Base-by-base conservation (phyloP, 2,888 invertebrate genomes). In the Ophion ventricosus region DNA sequence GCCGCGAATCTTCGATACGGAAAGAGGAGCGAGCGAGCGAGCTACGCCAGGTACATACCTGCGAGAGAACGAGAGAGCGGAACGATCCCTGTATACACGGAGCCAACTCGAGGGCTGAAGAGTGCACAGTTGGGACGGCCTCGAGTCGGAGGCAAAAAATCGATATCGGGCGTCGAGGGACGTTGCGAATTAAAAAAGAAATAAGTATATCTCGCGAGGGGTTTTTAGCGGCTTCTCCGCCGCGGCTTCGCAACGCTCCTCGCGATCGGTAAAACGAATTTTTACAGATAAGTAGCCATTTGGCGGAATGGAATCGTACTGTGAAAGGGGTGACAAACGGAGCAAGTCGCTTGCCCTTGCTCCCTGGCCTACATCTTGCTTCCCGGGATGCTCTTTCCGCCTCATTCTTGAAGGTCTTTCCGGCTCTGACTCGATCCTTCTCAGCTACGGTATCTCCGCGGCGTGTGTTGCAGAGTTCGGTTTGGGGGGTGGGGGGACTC, bases 301-400 rank as follows among this genome's bases (percentile, higher is more conserved):
- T 85, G 76, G 79, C 57, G 74, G 80, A 76, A 75, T 84, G 79
- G 81, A 76, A 59, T 17, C 43, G 70, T 35, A 64, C 64, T 66
- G 73, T 76, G 75, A 79, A 76, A 85, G 67, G 82, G 67, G 76
- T 85, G 85, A 85, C 80, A 83, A 83, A 83, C 67, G 79, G 40
- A 72, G 35, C 83, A 79, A 81, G 57, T 63, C 54, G 26, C 72
- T 74, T 29, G 29, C n/a, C 40, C 67, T 66, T 49, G 43, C 73
- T 14, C 43, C n/a, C 72, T 66, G 8, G 26, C 56, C 14, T 25
- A 20, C 23, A 72, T 66, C 23, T 35, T 35, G 43, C 73, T 49
- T 73, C 57, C 10, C 10, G 23, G 23, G 67, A 66, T 61, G 49
- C 23, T 26, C 73, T 14, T 49, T 14, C 23, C 56, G 43, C 61